Base-by-base conservation (phyloP, 2,113 vertebrate genomes). In the Cathartes aura region DNA sequence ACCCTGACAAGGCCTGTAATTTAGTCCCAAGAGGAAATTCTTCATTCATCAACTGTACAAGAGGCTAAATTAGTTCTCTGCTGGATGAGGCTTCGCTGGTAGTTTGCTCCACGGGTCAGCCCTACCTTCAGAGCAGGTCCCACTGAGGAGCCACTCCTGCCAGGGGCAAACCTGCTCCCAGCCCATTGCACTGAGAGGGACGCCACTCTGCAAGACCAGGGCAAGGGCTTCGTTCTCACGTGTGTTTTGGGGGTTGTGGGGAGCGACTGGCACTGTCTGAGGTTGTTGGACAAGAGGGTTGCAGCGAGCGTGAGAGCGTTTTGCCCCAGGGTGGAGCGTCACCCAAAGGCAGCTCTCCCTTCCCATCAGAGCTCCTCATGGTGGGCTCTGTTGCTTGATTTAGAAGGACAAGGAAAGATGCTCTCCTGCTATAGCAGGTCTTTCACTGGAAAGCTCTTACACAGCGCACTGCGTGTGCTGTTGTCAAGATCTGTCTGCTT, bases 11-110 rank as follows among this genome's bases (percentile, higher is more conserved):
- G 98, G 96, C 97, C 98, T 99, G 97, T 99, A 98, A 99, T 98
- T 99, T 98, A 98, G 98, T 97, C 97, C 91, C 93, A 97, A 98
- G 98, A 98, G 98, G 98, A 98, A 99, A 99, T 98, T 98, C 98
- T 98, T 98, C 98, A 98, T 98, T 98, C 98, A 98, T 98, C 98
- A 98, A 97, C 97, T 94, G 74, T 97, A 96, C 94, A 83, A 96
- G 97, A 97, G 98, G 87, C 97, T 95, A 98, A 98, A 98, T 98
- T 98, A 98, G 98, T 98, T 98, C 94, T 97, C 83, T 98, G 88
- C 94, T 97, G 97, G 95, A 97, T 8, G 15, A 95, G 93, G 87
- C 83, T 96, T 97, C 42, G 71, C 93, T 98, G 97, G 95, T 94
- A 97, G 93, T 97, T 98, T 98, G 82, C 76, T 94, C 74, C 42